Conservation (phyloP, 2,797 vertebrate species). For the Triplophysa bombifrons region DNA sequence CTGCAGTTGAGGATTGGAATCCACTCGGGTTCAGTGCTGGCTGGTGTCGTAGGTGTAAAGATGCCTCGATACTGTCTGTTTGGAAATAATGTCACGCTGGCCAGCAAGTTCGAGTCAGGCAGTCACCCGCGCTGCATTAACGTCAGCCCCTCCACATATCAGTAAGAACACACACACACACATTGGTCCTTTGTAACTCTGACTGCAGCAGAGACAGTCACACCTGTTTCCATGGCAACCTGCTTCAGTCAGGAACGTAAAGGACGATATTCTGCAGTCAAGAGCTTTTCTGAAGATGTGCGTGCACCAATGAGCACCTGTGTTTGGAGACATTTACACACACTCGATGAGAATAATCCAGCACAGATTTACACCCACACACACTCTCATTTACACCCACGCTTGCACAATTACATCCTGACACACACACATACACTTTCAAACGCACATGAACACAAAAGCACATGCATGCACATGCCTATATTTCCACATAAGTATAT, state of each 20-base stretch:
- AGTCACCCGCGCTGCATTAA: constrained; percentile 96
- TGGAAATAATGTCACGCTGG: constrained; percentile 97
- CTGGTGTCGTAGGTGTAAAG: constrained; percentile 94
- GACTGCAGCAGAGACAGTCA: constrained; percentile 29
- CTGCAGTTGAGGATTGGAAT: constrained; percentile 93
- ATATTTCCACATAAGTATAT: background rate
- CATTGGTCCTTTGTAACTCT: background rate
- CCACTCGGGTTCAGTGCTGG: constrained; percentile 95
- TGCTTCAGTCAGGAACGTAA: constrained; percentile 26
- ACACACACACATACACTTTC: background rate
- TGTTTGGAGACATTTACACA: constrained; percentile 18
- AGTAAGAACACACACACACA: constrained; percentile 79
- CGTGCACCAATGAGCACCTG: constrained; percentile 9
- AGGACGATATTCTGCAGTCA: constrained; percentile 36
- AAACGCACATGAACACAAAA: background rate
- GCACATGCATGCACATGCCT: too few species aligned
- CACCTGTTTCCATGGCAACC: constrained; percentile 34
- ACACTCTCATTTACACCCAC: background rate
- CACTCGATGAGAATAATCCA: constrained; percentile 8
- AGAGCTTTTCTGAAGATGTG: constrained; percentile 33
- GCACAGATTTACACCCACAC: background rate
- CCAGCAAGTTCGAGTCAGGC: constrained; percentile 98
- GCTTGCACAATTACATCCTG: background rate
- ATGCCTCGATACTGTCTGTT: constrained; percentile 98
- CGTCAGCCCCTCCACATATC: constrained; percentile 94